Evolutionary conservation across 1,140 invertebrate genomes (phyloP).

Genomic region (Hetaerina americana): DNA sequence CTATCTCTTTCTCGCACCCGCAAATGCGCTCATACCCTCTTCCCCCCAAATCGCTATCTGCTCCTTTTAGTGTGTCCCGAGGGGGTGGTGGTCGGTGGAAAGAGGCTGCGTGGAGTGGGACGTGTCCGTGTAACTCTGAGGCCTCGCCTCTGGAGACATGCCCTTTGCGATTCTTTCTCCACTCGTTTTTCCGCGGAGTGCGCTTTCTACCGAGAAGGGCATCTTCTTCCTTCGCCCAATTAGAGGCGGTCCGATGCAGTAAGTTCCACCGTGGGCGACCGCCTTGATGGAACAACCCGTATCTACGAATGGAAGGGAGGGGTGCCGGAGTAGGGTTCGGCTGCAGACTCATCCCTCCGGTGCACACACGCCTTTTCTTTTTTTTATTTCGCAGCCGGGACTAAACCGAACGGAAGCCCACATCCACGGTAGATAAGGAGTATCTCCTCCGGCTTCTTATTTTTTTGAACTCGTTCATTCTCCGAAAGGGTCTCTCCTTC

Average conservation of each 20-base stretch:
- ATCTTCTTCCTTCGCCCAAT: not conserved
- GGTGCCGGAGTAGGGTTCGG: not conserved
- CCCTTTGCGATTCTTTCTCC: not conserved
- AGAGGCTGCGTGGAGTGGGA: not conserved
- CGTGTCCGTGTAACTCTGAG: not conserved
- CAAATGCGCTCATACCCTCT: not conserved
- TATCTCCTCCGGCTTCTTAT: not conserved
- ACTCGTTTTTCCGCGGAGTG: no score
- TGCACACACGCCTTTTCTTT: no score
- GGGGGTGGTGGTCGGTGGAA: not conserved
- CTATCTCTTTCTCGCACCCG: no score
- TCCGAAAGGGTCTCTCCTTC: no score
- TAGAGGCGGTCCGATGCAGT: not conserved
- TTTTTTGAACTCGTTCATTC: not conserved
- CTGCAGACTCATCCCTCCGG: not conserved
- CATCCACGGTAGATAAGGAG: not conserved
- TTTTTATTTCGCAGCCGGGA: no score
- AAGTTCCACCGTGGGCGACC: not conserved
- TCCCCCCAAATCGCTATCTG: not conserved
- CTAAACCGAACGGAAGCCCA: no score
- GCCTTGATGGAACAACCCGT: not conserved
- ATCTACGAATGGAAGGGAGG: not conserved
- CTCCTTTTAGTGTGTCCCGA: not conserved
- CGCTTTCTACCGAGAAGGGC: not conserved
- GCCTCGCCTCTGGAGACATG: no score